Base-by-base conservation (phyloP, 2,113 vertebrate species). In the Saguinus midas region DNA sequence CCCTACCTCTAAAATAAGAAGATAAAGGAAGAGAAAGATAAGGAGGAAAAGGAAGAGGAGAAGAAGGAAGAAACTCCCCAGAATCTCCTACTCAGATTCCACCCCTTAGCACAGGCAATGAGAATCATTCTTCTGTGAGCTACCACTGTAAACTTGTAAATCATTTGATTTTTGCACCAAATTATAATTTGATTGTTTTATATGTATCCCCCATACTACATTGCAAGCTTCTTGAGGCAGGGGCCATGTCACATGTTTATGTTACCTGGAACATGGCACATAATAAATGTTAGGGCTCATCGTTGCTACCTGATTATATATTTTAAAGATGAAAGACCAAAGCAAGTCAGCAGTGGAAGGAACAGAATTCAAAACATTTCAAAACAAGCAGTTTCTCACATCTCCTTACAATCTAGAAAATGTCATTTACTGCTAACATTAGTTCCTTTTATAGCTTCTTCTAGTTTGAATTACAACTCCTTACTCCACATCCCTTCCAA, bases 301-400 rank as follows among this genome's bases (percentile, higher is more conserved):
- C 81, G 16, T 21, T 76, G 55, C 27, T 61, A 35, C 8, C 17
- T 55, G 23, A 48, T 20, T 10, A 32, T 55, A 0, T 37, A 73
- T 72, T 61, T 92, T 66, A 82, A 12, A 58, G 52, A 61, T 32
- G 2, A n/a, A 43, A 95, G 45, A 35, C 10, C 48, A 92, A 81
- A 85, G 4, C 27, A 83, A 91, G 73, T 76, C 64, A 68, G 21
- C 52, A 57, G 32, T 64, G 21, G 45, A 50, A 20, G n/a, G 32
- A 64, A 64, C 45, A 90, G 58, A 82, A 94, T 43, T 73, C 35
- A 66, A 82, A 92, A 66, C 35, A 88, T 76, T 90, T 88, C 78
- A 66, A 85, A 17, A 66, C 8, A 91, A 95, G 76, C 87, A 84
- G 52, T 92, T 95, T 89, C 66, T 92, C 21, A 57, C 29, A 86